Evolutionary conservation across 2,797 vertebrate species (phyloP).

Genomic region (Lepus townsendii): DNA sequence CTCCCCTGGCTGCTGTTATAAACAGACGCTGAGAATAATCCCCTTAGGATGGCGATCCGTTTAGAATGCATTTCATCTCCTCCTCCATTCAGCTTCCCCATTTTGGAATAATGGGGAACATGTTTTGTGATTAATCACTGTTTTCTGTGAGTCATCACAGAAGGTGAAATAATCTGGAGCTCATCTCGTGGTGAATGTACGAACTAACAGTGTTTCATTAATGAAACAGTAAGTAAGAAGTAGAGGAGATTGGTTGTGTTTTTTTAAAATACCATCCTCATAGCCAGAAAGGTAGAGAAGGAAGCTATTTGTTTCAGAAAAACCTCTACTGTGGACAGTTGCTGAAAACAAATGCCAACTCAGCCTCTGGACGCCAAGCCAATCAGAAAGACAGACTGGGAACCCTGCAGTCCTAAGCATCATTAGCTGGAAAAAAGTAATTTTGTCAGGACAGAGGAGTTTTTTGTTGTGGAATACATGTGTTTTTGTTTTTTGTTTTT

Average conservation of each 20-base stretch:
- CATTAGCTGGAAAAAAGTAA: neutral
- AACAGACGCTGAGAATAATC: neutral
- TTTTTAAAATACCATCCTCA: neutral
- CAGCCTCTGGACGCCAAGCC: neutral
- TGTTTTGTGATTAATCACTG: neutral
- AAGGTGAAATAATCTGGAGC: neutral
- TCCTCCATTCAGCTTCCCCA: neutral
- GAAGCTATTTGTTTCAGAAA: neutral
- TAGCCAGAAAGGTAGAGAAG: neutral
- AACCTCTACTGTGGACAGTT: neutral
- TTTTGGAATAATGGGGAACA: conserved; percentile 20
- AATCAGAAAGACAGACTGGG: neutral
- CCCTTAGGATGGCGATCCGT: neutral
- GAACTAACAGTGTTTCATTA: neutral
- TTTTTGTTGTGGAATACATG: neutral
- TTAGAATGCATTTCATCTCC: neutral
- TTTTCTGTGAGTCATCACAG: neutral
- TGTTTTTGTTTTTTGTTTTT: neutral
- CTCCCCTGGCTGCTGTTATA: neutral
- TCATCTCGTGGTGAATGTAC: conserved; percentile 4
- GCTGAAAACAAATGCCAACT: neutral
- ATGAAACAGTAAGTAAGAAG: neutral
- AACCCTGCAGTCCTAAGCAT: neutral
- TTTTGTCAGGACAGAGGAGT: neutral
- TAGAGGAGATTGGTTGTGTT: neutral